Conservation (phyloP, 2,113 vertebrate genomes). For the Tympanuchus pallidicinctus region DNA sequence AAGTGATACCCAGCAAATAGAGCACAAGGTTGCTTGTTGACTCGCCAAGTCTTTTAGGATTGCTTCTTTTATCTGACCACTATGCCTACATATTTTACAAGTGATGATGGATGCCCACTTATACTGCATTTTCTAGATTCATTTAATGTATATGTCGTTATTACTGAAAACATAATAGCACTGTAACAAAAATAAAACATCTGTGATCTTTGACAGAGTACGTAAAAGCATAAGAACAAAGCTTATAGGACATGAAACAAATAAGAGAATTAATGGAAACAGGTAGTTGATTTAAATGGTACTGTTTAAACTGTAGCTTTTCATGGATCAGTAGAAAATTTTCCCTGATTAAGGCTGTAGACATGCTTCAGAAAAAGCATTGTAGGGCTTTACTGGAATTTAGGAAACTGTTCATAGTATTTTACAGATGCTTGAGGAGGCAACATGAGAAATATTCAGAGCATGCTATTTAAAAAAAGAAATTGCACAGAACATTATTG, state of each 20-base stretch:
- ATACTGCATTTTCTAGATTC: not conserved
- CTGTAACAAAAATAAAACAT: constrained; percentile 16
- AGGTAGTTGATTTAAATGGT: constrained; percentile 22
- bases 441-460: not conserved
- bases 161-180: not conserved
- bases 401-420: not conserved
- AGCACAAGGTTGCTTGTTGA: not conserved
- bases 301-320: not conserved
- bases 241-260: not conserved
- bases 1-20: not conserved
- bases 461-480: not conserved
- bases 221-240: not conserved
- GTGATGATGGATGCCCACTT: not conserved
- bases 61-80: constrained; percentile 16
- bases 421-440: not conserved
- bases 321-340: constrained; percentile 19
- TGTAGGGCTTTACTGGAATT: not conserved
- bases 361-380: not conserved
- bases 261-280: constrained; percentile 47
- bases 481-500: not conserved
- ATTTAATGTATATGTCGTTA: not conserved
- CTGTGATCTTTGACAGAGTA: not conserved
- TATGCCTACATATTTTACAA: not conserved
- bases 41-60: not conserved
- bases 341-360: constrained; percentile 3